Percentiles rank a stretch among this genome's conserved stretches.
Evolutionary conservation across 2,797 vertebrate genomes (phyloP).

Genomic region (Momotus momota): DNA sequence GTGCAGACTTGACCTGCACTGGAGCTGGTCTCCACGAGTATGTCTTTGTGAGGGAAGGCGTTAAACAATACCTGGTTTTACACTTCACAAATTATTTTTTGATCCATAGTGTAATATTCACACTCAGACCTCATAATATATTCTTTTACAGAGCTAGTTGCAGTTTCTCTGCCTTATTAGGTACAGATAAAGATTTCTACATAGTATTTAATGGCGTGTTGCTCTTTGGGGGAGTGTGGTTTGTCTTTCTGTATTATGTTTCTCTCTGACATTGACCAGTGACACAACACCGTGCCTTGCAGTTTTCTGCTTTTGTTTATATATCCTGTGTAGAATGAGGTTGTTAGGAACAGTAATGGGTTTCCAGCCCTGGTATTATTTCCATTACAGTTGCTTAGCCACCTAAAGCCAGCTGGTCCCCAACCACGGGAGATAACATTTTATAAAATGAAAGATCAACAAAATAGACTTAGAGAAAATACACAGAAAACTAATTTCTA

Average conservation of each 20-base stretch:
- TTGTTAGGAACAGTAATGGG: neutral
- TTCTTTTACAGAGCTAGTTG: neutral
- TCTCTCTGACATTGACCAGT: neutral
- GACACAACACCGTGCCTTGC: neutral
- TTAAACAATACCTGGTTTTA: neutral
- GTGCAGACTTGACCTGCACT: too few relatives aligned
- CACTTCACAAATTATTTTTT: conserved; percentile 10
- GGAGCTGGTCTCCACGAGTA: too few relatives aligned
- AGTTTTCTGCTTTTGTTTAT: conserved; percentile 5
- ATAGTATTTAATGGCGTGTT: neutral
- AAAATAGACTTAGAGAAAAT: neutral
- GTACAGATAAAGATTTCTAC: neutral
- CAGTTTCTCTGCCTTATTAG: neutral
- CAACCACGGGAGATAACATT: neutral
- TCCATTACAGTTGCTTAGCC: neutral
- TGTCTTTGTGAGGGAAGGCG: neutral
- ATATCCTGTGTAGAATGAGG: neutral
- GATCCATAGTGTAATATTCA: neutral
- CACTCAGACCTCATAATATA: neutral
- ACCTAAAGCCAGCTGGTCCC: neutral
- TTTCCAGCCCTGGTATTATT: neutral
- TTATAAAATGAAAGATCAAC: neutral
- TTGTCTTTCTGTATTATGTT: neutral
- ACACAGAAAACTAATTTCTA: neutral
- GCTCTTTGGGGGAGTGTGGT: neutral